These are phyloP conservation scores for Aphelinus certus DNA, from an alignment of 1,140 invertebrate species.

Conservation along the genomic window DNA sequence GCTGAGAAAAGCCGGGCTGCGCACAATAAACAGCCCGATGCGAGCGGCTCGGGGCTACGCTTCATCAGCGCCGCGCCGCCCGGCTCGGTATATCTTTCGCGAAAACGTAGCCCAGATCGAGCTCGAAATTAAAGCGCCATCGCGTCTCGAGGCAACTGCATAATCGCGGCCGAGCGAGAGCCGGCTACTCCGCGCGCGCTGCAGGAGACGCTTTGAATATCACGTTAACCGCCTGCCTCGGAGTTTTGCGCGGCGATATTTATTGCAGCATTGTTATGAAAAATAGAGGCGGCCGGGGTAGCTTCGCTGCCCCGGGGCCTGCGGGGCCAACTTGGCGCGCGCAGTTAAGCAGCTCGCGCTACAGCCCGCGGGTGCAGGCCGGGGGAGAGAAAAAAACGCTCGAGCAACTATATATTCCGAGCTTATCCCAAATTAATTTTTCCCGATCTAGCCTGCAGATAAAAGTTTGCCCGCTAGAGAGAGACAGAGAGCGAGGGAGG, in stretches of 20 bases:
- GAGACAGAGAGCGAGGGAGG: neutral
- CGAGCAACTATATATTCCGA: constrained; percentile 3
- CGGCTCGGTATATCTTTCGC: too few species aligned
- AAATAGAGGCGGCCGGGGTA: constrained; percentile 9
- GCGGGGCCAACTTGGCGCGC: constrained; percentile 1
- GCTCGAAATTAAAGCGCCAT: too few species aligned
- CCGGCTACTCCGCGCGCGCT: neutral
- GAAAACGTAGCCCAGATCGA: too few species aligned
- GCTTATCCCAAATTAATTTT: constrained; percentile 37
- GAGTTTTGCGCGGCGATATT: constrained; percentile 25
- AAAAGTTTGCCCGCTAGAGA: constrained; percentile 15
- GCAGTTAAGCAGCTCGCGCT: neutral
- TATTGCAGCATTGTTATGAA: constrained; percentile 34
- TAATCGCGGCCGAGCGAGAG: neutral
- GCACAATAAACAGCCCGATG: too few species aligned
- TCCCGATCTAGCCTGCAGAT: constrained; percentile 22
- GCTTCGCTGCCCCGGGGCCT: neutral
- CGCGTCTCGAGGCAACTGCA: neutral
- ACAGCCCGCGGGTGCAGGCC: neutral
- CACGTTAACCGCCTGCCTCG: neutral
- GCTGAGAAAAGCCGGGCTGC: too few species aligned
- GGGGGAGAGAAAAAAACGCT: constrained; percentile 3
- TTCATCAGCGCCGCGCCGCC: too few species aligned
- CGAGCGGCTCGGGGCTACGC: too few species aligned
- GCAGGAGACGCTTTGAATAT: constrained; percentile 15